Evolutionary conservation across 2,888 invertebrate species (phyloP), one percentile per base, ranked within the genome.

Genomic region (Marronus borbonicus): DNA sequence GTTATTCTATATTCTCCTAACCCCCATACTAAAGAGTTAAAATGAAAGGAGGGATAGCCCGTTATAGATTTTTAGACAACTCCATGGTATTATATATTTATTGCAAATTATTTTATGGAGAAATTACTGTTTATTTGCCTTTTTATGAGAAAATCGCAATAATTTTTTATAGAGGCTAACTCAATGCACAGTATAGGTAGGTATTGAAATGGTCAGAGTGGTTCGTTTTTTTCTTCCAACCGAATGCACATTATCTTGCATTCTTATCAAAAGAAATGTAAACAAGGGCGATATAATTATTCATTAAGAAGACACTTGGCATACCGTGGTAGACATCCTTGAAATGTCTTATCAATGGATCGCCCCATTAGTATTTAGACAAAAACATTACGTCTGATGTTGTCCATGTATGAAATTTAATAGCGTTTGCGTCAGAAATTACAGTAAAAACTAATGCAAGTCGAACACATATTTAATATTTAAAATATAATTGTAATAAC

Each of bases 201-300:
- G 24, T 60, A 55, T 20, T 24, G 39, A 55, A 39, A 74, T 74
- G 72, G 58, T 76, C 58, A 28, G 68, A 20, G 68, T 58, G 28
- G 12, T 60, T 58, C 60, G 55, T 17, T 55, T 20, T 68, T 76
- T 66, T 49, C 62, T 66, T 28, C 76, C 68, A 65, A 68, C 60
- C 65, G 60, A 66, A 68, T 55, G 24, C 58, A 12, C 28, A 69
- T 31, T 76, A 79, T 79, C 77, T 77, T 65, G 58, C 74, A 79
- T 79, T 77, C 79, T 79, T 77, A 79, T 79, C 79, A 66, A 66
- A 36, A 74, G 64, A 50, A 76, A 77, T 79, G 76, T 77, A 84
- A 83, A 83, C 83, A 84, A 83, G 82, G 80, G 81, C 82, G 83
- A 83, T 84, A 83, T 84, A 84, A 84, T 84, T 84, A 83, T 84